Evolutionary conservation across 1,140 invertebrate genomes (phyloP).

Genomic region (Dreissena polymorpha): DNA sequence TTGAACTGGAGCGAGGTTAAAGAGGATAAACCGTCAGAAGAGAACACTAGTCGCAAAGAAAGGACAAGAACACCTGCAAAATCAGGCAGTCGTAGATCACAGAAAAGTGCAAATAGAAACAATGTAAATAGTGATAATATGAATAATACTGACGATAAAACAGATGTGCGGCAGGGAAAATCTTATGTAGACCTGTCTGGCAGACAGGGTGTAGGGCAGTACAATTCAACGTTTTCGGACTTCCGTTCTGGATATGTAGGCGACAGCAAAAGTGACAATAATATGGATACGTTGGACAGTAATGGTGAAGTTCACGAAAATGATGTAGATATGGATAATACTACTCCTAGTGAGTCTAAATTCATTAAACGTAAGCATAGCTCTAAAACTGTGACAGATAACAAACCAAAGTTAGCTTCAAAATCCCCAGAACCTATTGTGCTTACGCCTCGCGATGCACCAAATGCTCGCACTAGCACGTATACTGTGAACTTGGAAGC

Average conservation of each 20-base stretch:
- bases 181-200: constrained; percentile 46
- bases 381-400: constrained; percentile 43
- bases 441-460: constrained; percentile 29
- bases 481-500: constrained; percentile 70
- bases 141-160: constrained; percentile 27
- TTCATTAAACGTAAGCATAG: constrained; percentile 61
- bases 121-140: background rate
- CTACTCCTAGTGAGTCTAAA: constrained; percentile 62
- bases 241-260: constrained; percentile 64
- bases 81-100: constrained; percentile 16
- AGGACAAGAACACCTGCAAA: constrained; percentile 33
- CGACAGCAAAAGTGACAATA: constrained; percentile 38
- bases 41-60: constrained; percentile 39
- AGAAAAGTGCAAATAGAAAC: constrained; percentile 53
- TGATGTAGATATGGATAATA: constrained; percentile 37
- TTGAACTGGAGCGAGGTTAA: constrained; percentile 32
- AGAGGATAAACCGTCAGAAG: constrained; percentile 12
- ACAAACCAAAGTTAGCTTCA: constrained; percentile 36
- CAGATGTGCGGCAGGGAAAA: constrained; percentile 34
- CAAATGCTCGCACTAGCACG: constrained; percentile 54
- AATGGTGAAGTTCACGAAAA: constrained; percentile 36
- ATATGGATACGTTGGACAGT: constrained; percentile 37
- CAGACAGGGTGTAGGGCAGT: constrained; percentile 58
- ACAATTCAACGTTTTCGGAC: constrained; percentile 68
- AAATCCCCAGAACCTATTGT: constrained; percentile 40